Percentiles rank a stretch among this genome's conserved stretches.
Conservation (phyloP, 1,140 invertebrate genomes). For the Drosophila lini region DNA sequence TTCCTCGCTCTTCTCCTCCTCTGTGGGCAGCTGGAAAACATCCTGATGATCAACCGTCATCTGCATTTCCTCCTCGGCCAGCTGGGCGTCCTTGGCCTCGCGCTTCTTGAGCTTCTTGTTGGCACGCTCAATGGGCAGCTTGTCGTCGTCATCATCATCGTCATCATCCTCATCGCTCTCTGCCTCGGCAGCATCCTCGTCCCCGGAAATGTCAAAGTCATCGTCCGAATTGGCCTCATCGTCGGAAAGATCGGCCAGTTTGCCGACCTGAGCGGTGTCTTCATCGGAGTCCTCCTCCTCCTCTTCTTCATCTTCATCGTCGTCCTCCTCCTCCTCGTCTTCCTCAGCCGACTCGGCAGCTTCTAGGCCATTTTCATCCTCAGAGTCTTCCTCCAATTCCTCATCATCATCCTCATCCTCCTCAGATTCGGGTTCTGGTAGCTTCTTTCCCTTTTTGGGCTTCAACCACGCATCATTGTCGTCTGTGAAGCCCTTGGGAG, state of each 20-base stretch:
- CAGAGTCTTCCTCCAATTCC: slow-evolving; percentile 46
- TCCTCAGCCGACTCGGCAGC: slow-evolving; percentile 48
- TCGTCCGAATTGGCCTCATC: slow-evolving; percentile 68
- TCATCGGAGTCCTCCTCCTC: slow-evolving; percentile 54
- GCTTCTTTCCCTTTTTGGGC: slow-evolving; percentile 86
- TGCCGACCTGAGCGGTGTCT: slow-evolving; percentile 62
- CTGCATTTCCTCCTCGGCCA: slow-evolving; percentile 92
- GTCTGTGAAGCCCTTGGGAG: slow-evolving; percentile 87
- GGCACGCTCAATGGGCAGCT: slow-evolving; percentile 94
- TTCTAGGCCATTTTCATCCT: slow-evolving; percentile 43
- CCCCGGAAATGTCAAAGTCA: slow-evolving; percentile 76
- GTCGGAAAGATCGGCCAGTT: slow-evolving; percentile 73
- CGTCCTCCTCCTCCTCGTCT: slow-evolving; percentile 64
- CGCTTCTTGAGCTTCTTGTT: slow-evolving; percentile 92
- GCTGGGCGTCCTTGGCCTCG: slow-evolving; percentile 88
- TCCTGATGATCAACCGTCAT: slow-evolving; percentile 91
- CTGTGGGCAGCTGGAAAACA: slow-evolving; percentile 90
- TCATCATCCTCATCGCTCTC: slow-evolving; percentile 68
- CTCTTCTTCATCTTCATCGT: slow-evolving; percentile 69
- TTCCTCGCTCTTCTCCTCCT: slow-evolving; percentile 89
- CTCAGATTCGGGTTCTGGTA: slow-evolving; percentile 38
- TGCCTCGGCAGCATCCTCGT: slow-evolving; percentile 65
- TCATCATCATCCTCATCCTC: slow-evolving; percentile 49
- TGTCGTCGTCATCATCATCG: slow-evolving; percentile 86
- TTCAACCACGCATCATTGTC: slow-evolving; percentile 90